Conservation (phyloP, 1,140 invertebrate genomes). For the Conus betulinus region DNA sequence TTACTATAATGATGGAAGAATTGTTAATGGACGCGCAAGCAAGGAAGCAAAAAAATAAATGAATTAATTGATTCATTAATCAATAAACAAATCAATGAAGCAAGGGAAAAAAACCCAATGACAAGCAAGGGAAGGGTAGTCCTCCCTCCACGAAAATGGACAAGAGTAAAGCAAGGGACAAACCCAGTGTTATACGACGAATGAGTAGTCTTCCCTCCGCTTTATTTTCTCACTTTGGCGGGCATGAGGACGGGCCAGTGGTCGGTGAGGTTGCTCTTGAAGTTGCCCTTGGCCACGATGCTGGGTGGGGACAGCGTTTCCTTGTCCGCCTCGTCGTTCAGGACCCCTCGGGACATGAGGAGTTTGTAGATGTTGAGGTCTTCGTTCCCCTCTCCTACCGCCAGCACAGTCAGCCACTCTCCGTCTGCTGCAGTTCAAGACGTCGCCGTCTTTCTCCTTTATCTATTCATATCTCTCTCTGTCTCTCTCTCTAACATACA, state of each 20-base stretch:
- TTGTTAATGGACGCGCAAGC: no score
- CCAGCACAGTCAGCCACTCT: conserved; percentile 23
- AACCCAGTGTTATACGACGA: no score
- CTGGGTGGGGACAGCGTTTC: neutral
- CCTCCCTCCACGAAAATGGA: no score
- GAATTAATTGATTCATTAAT: no score
- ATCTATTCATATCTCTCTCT: neutral
- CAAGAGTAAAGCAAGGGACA: no score
- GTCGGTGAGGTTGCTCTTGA: conserved; percentile 14
- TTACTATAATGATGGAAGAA: no score
- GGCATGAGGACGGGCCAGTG: neutral
- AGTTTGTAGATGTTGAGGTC: neutral
- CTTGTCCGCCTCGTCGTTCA: neutral
- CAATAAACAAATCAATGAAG: neutral
- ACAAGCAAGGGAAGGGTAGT: neutral
- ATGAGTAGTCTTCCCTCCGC: neutral
- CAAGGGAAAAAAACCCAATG: neutral
- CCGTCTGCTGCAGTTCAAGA: neutral
- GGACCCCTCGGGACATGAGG: neutral
- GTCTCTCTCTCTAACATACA: neutral
- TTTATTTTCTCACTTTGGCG: neutral
- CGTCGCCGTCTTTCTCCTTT: neutral
- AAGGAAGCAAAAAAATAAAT: no score
- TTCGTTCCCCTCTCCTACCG: neutral
- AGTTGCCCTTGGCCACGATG: neutral